Evolutionary conservation across 2,797 vertebrate species (phyloP).

Genomic region (Falco columbarius): DNA sequence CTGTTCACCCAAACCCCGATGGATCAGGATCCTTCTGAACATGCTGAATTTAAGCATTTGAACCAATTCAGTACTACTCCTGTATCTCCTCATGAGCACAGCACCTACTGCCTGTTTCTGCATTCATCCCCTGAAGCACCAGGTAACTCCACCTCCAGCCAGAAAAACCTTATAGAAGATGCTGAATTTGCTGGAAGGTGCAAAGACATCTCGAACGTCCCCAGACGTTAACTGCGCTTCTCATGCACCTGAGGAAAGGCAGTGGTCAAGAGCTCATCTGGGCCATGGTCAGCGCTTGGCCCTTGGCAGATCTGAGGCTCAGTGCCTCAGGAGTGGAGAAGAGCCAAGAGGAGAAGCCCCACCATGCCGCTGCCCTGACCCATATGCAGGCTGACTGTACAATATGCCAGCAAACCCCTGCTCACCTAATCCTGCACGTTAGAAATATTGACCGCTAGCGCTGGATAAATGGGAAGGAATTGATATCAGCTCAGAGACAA

Average conservation of each 20-base stretch:
- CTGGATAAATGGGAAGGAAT: background rate
- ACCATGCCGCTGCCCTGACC: background rate
- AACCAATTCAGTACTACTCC: background rate
- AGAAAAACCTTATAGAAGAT: background rate
- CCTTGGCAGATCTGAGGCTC: background rate
- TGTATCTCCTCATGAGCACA: background rate
- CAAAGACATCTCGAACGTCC: background rate
- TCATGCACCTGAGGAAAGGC: background rate
- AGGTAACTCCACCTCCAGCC: background rate
- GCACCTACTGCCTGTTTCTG: background rate
- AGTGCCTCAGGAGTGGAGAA: background rate
- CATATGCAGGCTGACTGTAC: background rate
- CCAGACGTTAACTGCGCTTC: fast-evolving
- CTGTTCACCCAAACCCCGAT: background rate
- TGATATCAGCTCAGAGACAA: background rate
- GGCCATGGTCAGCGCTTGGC: background rate
- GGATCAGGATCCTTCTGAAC: background rate
- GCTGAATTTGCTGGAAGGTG: background rate
- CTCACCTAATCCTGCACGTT: background rate
- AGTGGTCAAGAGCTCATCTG: background rate
- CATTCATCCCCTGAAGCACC: background rate
- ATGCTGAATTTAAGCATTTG: background rate
- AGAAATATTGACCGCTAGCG: background rate
- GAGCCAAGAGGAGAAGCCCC: background rate
- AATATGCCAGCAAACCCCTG: background rate